Conservation (phyloP, 2,888 invertebrate genomes). For the Muschampia plurimacula region DNA sequence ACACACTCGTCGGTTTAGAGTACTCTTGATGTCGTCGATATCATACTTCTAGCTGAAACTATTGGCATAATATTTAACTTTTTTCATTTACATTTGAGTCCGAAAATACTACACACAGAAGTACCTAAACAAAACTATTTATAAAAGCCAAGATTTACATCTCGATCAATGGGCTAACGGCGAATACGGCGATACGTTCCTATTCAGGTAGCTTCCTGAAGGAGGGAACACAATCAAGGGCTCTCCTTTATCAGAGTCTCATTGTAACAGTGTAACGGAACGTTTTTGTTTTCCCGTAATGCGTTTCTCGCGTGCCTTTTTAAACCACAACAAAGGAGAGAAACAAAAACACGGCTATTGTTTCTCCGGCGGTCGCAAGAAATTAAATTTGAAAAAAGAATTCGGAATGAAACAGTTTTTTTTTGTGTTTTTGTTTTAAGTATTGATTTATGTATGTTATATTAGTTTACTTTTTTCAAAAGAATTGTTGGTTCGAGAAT, state of each 20-base stretch:
- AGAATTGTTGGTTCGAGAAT: not conserved
- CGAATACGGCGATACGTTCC: slow-evolving; percentile 18
- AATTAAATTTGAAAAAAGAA: slow-evolving; percentile 35
- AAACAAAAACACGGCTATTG: slow-evolving; percentile 32
- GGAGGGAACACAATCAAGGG: slow-evolving; percentile 34
- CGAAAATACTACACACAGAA: not conserved
- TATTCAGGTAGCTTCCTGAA: slow-evolving; percentile 15
- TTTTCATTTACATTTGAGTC: not conserved
- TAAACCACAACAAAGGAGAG: slow-evolving; percentile 37
- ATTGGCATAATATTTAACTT: too few relatives aligned
- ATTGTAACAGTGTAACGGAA: slow-evolving; percentile 41
- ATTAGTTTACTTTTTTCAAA: not conserved
- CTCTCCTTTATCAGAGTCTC: slow-evolving; percentile 32
- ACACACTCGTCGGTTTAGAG: too few relatives aligned
- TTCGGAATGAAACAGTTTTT: slow-evolving; percentile 18
- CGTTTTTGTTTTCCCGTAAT: slow-evolving; percentile 44
- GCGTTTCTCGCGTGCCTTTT: slow-evolving; percentile 45
- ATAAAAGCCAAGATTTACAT: slow-evolving; percentile 6
- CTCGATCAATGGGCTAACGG: slow-evolving; percentile 1
- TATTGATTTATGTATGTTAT: not conserved
- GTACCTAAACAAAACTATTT: not conserved
- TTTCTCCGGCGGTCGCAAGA: slow-evolving; percentile 30
- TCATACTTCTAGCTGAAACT: too few relatives aligned
- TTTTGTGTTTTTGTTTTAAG: slow-evolving; percentile 18
- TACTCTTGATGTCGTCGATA: too few relatives aligned